Evolutionary conservation across 2,888 invertebrate species (phyloP), one percentile per base, ranked within the genome.

Genomic region (Lepas anatifera): DNA sequence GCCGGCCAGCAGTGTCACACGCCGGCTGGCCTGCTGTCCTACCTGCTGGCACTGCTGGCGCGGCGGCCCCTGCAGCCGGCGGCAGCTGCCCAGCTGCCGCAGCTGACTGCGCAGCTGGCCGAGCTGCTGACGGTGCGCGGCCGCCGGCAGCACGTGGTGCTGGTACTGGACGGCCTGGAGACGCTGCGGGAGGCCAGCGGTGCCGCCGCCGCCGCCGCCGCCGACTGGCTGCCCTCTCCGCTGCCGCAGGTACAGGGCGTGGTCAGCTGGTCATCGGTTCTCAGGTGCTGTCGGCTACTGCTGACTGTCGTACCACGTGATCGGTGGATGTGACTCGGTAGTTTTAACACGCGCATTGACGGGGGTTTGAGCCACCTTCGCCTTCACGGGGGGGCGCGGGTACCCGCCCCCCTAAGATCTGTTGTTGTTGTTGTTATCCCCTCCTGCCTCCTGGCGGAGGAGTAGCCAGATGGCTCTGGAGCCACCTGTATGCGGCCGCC

Each of bases 101-200:
- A 29, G 52, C 52, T 29, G 52, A 29, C 52, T 18, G 52, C 52
- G 16, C 29, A 52, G 52, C 52, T 52, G 52, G 29, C 29, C 29
- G 52, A 52, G 29, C 52, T 52, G 52, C 52, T 52, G 52, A 29
- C 52, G 29, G 52, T 52, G 52, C 52, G 52, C 52, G 52, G 52
- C 52, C 52, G 52, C 29, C 52, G 52, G 16, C 52, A 52, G 52
- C 52, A 52, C 52, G 52, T 52, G 52, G 52, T 52, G 52, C 52
- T 52, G 3, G 52, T 52, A 29, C 52, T 52, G 29, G 52, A 52
- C 29, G 52, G 52, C 8, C 29, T 52, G 29, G 52, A 52, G 29
- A 29, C 29, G 3, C 52, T 52, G 16, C 32, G 52, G 52, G 16
- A 29, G 16, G 16, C 29, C 29, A 29, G 32, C 29, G 52, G 29